A percentile compares a stretch with the other conserved stretches of the same genome.
phyloP scores from a whole-genome alignment of 2,113 vertebrate species.

The Malurus alboscapulatus region DNA sequence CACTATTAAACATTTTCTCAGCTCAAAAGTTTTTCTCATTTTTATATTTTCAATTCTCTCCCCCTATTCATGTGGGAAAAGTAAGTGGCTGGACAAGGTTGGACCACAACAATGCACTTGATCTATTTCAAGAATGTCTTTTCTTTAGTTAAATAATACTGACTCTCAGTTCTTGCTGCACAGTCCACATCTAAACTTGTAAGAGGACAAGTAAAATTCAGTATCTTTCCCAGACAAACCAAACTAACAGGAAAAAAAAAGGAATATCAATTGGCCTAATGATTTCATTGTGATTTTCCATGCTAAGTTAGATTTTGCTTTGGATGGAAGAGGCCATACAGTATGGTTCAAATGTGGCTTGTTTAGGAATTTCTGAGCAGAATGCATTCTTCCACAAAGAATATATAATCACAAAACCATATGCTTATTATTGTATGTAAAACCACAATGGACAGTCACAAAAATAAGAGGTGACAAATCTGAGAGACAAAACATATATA shows the following conservation, averaged over 20 bases:
- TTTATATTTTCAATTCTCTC: background rate
- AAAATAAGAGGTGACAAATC: background rate
- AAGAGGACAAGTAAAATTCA: background rate
- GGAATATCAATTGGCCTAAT: background rate
- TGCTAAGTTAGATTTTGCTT: background rate
- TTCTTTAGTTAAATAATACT: background rate
- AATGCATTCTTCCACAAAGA: background rate
- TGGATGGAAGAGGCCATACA: background rate
- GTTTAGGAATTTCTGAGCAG: background rate
- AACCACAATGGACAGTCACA: background rate
- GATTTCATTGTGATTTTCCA: background rate
- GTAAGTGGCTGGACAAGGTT: accelerated
- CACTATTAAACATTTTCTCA: background rate
- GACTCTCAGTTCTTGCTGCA: background rate
- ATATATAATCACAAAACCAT: background rate
- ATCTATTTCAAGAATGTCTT: background rate
- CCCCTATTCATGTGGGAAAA: background rate
- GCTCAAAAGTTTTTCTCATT: accelerated
- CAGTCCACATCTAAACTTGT: background rate
- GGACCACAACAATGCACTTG: accelerated
- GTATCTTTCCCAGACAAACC: background rate
- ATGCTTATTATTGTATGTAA: background rate
- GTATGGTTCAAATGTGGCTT: accelerated
- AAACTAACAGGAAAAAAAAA: background rate
- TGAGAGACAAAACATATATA: background rate